phyloP scores from a whole-genome alignment of 2,888 invertebrate species.

The Dione vanillae region DNA sequence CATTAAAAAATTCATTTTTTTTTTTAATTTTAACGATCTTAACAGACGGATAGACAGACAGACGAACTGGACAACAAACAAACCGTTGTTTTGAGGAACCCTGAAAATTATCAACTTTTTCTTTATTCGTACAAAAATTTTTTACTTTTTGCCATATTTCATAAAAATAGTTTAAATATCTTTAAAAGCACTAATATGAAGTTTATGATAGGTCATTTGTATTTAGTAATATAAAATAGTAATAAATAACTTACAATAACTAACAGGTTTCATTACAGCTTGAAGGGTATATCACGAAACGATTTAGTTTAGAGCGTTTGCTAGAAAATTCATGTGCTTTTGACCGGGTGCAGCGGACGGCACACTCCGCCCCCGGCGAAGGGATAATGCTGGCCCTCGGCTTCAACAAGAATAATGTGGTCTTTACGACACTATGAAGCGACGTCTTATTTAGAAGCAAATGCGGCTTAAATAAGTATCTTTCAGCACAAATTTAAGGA shows the following conservation, averaged over 20 bases:
- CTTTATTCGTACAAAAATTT: no score
- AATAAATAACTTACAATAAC: constrained; percentile 19
- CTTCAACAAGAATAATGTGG: constrained; percentile 78
- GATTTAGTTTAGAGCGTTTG: constrained; percentile 33
- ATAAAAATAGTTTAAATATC: no score
- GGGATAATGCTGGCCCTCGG: constrained; percentile 73
- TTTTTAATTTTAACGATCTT: no score
- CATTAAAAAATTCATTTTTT: no score
- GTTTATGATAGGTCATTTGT: neutral
- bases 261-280: constrained; percentile 20
- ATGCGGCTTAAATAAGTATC: constrained; percentile 77
- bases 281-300: constrained; percentile 30
- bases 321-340: constrained; percentile 44
- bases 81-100: no score
- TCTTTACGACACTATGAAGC: constrained; percentile 75
- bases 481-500: constrained; percentile 73
- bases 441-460: constrained; percentile 81
- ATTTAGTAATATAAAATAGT: neutral
- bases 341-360: constrained; percentile 46
- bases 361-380: constrained; percentile 66
- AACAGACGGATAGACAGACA: no score
- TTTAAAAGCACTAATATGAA: no score
- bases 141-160: no score
- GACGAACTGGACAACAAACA: no score
- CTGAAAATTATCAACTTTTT: no score